Conservation (phyloP, 2,113 vertebrate species). For the Amphilophus citrinellus region DNA sequence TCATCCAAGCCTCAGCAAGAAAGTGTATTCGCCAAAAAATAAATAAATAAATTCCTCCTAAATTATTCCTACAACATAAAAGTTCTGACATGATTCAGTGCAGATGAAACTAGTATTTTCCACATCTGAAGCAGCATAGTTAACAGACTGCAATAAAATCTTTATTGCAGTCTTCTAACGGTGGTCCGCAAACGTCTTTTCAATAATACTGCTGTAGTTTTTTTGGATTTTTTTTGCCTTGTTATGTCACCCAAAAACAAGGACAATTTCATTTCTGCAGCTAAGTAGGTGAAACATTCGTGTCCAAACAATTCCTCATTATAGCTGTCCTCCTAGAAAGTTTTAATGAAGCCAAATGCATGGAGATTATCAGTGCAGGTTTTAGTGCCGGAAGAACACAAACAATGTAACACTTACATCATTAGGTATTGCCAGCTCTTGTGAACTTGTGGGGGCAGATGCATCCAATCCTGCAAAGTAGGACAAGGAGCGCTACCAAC, state of each 20-base stretch:
- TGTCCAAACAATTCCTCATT: slow-evolving; percentile 30
- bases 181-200: neutral
- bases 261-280: neutral
- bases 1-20: neutral
- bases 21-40: neutral
- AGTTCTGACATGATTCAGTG: neutral
- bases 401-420: slow-evolving; percentile 87
- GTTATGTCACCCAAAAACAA: neutral
- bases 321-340: slow-evolving; percentile 30
- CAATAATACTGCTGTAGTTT: neutral
- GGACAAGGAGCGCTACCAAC: slow-evolving; percentile 73
- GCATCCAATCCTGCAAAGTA: slow-evolving; percentile 89
- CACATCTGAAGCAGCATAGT: neutral
- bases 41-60: neutral
- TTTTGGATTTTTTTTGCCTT: neutral
- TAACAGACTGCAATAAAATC: neutral
- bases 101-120: neutral
- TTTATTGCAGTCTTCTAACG: neutral
- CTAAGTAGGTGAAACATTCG: neutral
- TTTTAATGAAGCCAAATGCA: slow-evolving; percentile 30
- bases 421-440: slow-evolving; percentile 95
- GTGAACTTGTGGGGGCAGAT: slow-evolving; percentile 89
- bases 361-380: slow-evolving; percentile 32
- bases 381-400: slow-evolving; percentile 40
- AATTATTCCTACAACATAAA: neutral